Evolutionary conservation across 1,140 invertebrate species (phyloP), one percentile per base, ranked within the genome.

Genomic region (Bombyx mandarina): DNA sequence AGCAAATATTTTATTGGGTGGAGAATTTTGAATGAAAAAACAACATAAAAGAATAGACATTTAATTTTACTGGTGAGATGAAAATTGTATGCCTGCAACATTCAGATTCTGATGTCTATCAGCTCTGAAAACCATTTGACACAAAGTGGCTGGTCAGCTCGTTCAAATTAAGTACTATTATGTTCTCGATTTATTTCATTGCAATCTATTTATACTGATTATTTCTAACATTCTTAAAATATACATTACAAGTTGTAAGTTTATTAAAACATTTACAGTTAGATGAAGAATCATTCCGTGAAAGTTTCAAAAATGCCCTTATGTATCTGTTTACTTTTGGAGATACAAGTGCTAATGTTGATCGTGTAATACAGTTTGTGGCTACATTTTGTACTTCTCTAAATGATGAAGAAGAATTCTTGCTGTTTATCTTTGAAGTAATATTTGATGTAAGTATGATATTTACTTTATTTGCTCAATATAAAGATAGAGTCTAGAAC

Each of bases 281-380:
- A 54, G 83, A 88, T 43, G 78, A 89, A 66, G 79, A 89, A 43
- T 60, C 65, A 7, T 91, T 91, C 57, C 75, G 84, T 44, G 73
- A 82, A 57, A 88, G 86, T 45, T 90, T 91, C 61, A 89, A 88
- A 18, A 88, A 89, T 68, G 89, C 89, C 10, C 63, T 91, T 0
- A 85, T 88, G 53, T 89, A 90, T 47, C 77, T 89, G 45, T 89
- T 91, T 54, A 86, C 88, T 44, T 89, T 90, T 69, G 90, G 90
- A n/a, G 91, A 92, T 51, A 86, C 83, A 3, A 92, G 92, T 66
- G 89, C 90, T 3, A 90, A 91, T 66, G 91, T 93, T 2, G 91
- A 92, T 64, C 82, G 90, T 42, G 90, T 91, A 0, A 79, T 94
- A 12, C 88, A 91, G 48, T 94, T 93, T 83, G 88, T 92, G 5